Percentiles rank a stretch among this genome's conserved stretches.
Conservation (phyloP, 2,113 vertebrate genomes). For the Monarcha castaneiventris region DNA sequence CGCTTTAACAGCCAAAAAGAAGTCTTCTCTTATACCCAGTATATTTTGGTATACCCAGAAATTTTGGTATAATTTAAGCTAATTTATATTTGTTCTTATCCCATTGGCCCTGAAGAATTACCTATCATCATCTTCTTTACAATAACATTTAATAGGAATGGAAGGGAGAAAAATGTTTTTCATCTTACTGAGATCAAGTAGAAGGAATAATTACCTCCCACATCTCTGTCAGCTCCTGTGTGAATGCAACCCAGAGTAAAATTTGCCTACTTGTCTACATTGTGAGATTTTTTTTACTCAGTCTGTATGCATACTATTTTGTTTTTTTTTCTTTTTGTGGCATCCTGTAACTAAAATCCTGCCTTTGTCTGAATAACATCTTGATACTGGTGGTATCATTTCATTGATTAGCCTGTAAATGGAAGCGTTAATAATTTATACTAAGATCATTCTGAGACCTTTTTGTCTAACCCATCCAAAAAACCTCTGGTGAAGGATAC, state of each 20-base stretch:
- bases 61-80: not conserved
- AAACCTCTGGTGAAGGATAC: no score
- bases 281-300: not conserved
- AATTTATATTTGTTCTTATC: not conserved
- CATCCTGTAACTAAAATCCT: not conserved
- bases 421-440: not conserved
- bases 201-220: slow-evolving; percentile 19
- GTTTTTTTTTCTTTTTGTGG: not conserved
- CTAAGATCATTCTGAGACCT: no score
- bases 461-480: no score
- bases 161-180: not conserved
- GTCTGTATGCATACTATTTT: not conserved
- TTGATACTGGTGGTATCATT: not conserved
- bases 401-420: not conserved
- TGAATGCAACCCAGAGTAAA: not conserved
- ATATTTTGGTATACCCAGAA: not conserved
- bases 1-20: not conserved
- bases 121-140: not conserved
- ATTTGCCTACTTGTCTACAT: not conserved
- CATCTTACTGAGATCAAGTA: not conserved
- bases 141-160: not conserved
- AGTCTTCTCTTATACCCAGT: not conserved
- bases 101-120: not conserved
- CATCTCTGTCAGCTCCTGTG: not conserved
- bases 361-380: not conserved